Evolutionary conservation across 2,888 invertebrate species (phyloP), one percentile per base, ranked within the genome.

Genomic region (Drosophila antonietae): DNA sequence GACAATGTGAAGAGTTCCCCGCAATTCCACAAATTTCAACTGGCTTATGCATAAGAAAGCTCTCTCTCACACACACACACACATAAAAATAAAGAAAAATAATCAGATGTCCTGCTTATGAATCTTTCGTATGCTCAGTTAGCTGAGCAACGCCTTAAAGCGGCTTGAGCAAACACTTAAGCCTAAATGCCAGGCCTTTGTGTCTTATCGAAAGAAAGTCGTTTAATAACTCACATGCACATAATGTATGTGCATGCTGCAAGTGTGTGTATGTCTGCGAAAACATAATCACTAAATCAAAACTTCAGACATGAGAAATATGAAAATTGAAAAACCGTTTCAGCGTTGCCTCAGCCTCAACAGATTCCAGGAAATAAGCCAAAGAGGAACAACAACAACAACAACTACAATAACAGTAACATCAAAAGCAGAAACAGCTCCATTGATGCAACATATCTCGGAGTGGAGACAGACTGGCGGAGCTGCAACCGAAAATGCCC

Each of bases 271-370:
- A 46, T 49, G 56, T 62, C 33, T 33, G 55, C 49, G 68, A 69
- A 20, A 44, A 53, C 67, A 67, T 75, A 83, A 83, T 83, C 89
- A 68, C 85, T 84, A 87, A 85, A 89, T 89, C 89, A 86, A 82
- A 73, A 64, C 55, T 43, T 65, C 72, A 63, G 80, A 68, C 85
- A 75, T 79, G 75, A 82, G 88, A 84, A 86, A 89, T 84, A 88
- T 85, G 88, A 89, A 89, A 86, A 86, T 89, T 86, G 89, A 89
- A 89, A 89, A 85, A 80, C 80, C 69, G 49, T 59, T 59, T 49
- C 59, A 39, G 31, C 49, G 39, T 3, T 6, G 31, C 28, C 59
- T 57, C 66, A 66, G 71, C 66, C 58, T 49, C 52, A n/a, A 39
- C 41, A n/a, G 44, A 71, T 71, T 64, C 72, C 71, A 59, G 53